These are phyloP conservation scores for Brotula barbata DNA, from an alignment of 2,797 vertebrate species.

Conservation along the genomic window DNA sequence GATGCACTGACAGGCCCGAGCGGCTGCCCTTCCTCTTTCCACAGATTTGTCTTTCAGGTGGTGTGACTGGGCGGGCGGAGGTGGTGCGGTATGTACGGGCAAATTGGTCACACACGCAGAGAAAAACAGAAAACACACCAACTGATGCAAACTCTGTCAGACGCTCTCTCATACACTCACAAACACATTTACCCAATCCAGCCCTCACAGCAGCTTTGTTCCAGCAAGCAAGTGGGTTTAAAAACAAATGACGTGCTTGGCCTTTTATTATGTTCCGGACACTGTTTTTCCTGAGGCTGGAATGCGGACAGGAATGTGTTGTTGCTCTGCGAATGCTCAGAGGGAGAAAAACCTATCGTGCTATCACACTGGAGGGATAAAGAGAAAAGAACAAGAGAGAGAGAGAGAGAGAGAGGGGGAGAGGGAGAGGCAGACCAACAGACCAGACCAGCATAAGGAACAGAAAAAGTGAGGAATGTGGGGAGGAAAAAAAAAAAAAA, in stretches of 20 bases:
- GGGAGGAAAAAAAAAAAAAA: background rate
- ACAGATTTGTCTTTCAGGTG: constrained; percentile 26
- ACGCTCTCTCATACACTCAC: constrained; percentile 43
- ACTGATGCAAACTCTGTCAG: constrained; percentile 19
- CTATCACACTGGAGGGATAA: constrained; percentile 57
- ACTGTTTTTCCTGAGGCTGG: constrained; percentile 78
- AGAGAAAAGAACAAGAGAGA: background rate
- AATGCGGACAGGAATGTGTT: constrained; percentile 84
- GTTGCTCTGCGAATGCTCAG: constrained; percentile 72
- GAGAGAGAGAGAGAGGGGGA: constrained; percentile 11
- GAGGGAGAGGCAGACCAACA: constrained; percentile 2
- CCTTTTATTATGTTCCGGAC: constrained; percentile 80
- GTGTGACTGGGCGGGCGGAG: constrained; percentile 20
- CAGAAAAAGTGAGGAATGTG: constrained; percentile 2
- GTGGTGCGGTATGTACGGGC: constrained; percentile 10
- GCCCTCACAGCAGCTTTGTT: constrained; percentile 70
- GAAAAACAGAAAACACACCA: constrained; percentile 45
- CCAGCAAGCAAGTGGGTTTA: constrained; percentile 71
- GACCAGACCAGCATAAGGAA: no score
- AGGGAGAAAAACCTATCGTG: constrained; percentile 67
- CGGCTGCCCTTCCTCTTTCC: background rate
- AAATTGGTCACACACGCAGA: no score
- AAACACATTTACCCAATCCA: constrained; percentile 65
- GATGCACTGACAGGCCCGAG: background rate
- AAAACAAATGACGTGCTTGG: constrained; percentile 77